Conservation (phyloP, 2,113 vertebrate species). For the Trogon surrucura region DNA sequence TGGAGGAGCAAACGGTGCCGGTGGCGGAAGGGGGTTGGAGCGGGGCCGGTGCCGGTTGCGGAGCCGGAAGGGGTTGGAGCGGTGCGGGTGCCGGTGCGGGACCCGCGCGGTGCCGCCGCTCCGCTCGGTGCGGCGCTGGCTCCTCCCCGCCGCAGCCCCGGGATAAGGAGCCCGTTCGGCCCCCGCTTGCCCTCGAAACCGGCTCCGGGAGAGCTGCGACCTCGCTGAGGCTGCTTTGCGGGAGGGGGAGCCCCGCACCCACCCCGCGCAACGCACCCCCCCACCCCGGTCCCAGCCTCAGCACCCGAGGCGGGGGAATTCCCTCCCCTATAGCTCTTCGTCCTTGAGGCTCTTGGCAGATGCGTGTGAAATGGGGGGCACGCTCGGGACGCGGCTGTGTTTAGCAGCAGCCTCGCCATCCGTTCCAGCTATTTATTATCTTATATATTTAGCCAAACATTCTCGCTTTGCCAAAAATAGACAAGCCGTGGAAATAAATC, state of each 20-base stretch:
- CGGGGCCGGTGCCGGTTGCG: background rate
- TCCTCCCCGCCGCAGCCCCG: conserved; percentile 54
- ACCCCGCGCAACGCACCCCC: background rate
- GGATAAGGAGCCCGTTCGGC: background rate
- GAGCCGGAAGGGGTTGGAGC: background rate
- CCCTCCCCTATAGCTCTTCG: background rate
- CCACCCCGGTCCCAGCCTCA: background rate
- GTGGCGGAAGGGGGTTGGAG: too few relatives aligned
- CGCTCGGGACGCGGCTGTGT: background rate
- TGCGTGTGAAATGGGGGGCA: rapidly evolving
- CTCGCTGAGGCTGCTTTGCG: background rate
- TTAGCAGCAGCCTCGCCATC: background rate
- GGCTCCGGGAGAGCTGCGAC: background rate
- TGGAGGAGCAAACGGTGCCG: background rate
- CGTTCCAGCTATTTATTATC: background rate
- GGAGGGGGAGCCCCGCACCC: background rate
- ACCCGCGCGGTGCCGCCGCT: background rate
- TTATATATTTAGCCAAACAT: conserved; percentile 26
- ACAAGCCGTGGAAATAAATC: conserved; percentile 25
- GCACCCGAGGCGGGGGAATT: rapidly evolving
- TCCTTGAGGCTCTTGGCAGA: background rate
- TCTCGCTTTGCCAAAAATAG: conserved; percentile 37
- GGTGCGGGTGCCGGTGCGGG: background rate
- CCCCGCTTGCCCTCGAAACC: background rate
- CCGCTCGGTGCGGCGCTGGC: conserved; percentile 10